phyloP scores from a whole-genome alignment of 92 coral and sea anemone genomes.

The Phenganax subtilis region DNA sequence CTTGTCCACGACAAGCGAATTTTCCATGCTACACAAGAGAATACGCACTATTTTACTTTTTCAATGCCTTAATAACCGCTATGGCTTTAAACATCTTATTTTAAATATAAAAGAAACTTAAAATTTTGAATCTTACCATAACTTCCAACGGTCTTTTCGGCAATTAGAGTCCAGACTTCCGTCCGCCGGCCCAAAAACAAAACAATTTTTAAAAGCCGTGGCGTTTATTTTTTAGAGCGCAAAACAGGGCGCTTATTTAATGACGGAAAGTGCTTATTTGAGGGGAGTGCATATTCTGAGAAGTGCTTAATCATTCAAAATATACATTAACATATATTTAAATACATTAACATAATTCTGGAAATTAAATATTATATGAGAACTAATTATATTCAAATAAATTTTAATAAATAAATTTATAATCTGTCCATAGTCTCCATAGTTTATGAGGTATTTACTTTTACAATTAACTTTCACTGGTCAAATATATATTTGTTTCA shows the following conservation, averaged over 20 bases:
- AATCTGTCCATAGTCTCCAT: too few relatives aligned
- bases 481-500: not conserved
- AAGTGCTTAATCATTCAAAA: too few relatives aligned
- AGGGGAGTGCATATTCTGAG: too few relatives aligned
- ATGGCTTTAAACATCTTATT: conserved; percentile 6
- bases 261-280: too few relatives aligned
- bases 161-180: conserved; percentile 23
- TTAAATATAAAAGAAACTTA: not conserved
- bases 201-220: not conserved
- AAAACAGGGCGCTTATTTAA: too few relatives aligned
- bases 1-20: conserved; percentile 1
- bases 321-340: too few relatives aligned
- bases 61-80: not conserved
- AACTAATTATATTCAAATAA: too few relatives aligned
- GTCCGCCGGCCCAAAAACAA: conserved; percentile 9
- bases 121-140: conserved; percentile 36
- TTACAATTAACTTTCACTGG: not conserved
- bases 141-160: conserved; percentile 22
- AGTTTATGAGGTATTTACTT: too few relatives aligned
- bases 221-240: too few relatives aligned
- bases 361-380: too few relatives aligned
- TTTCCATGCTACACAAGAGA: conserved; percentile 38
- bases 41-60: conserved; percentile 1
- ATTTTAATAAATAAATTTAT: too few relatives aligned
- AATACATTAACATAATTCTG: too few relatives aligned